Base-by-base conservation (phyloP, 2,797 vertebrate genomes). In the Hoplostethus mediterraneus region DNA sequence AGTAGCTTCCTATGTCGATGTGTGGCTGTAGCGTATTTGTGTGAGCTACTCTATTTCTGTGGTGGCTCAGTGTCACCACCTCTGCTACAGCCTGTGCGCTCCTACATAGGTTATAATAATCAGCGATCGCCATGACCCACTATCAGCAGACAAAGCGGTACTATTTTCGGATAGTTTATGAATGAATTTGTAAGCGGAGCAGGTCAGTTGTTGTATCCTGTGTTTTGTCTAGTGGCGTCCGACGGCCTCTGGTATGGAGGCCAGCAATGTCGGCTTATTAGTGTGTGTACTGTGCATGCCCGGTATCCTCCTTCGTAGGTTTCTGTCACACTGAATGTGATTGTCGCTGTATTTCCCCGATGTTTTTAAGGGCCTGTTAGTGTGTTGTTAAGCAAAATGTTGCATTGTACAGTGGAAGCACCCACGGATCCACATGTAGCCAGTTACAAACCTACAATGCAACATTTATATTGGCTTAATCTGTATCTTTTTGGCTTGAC, bases 61-160 rank as follows among this genome's bases (percentile, higher is more conserved):
- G 88, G 88, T 90, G 88, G 86, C 82, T 87, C 84, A 65, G 90
- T 90, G 89, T 93, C 91, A 92, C 75, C 87, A 85, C 86, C 88
- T 89, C 88, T 73, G 68, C 73, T 63, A 73, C 71, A 71, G 73
- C 47, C 64, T 53, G 74, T 36, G 66, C 75, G 75, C 83, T 85
- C 79, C 83, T 80, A 79, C 81, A 72, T 77, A 78, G 63, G 85
- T 77, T 76, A 57, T 60, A 51, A 31, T 47, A 71, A 67, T 71
- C 73, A 40, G 69, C 83, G 84, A 83, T 84, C 87, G 84, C 73
- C 73, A 73, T 80, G 85, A 87, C 84, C 80, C 81, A 5, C 72
- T 48, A 8, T 36, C 72, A 40, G 0, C 71, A 65, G 71, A 81
- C 87, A 79, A 87, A 86, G 80, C 75, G 75, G 30, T 14, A 28